These are phyloP conservation scores for Cheilosia impressa DNA, from an alignment of 2,888 invertebrate species.

Conservation along the genomic window DNA sequence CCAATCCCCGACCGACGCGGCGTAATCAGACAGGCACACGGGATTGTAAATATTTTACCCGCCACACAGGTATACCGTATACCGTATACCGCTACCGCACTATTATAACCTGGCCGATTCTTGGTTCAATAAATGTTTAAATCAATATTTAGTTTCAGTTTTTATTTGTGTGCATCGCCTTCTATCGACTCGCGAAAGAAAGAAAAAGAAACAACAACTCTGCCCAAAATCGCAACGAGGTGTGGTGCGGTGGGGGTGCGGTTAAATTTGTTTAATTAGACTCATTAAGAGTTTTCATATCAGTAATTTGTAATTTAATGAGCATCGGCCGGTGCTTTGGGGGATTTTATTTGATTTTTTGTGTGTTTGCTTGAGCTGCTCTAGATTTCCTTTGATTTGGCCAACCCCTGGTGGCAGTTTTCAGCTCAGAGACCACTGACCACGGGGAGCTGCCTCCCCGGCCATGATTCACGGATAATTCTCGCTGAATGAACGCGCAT, in stretches of 20 bases:
- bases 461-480: conserved; percentile 32
- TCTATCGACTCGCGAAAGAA: conserved; percentile 24
- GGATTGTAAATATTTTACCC: conserved; percentile 72
- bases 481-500: conserved; percentile 18
- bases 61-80: conserved; percentile 12
- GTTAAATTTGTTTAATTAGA: conserved; percentile 44
- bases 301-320: conserved; percentile 69
- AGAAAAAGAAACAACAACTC: conserved; percentile 9
- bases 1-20: conserved; percentile 32
- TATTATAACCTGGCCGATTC: conserved; percentile 7
- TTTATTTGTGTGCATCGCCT: conserved; percentile 42
- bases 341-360: conserved; percentile 62
- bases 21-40: conserved; percentile 65
- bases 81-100: conserved; percentile 5
- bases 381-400: conserved; percentile 67
- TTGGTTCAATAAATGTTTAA: conserved; percentile 69
- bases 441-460: conserved; percentile 2
- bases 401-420: conserved; percentile 59
- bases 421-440: neutral
- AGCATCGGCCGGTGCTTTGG: conserved; percentile 59
- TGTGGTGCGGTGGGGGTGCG: conserved; percentile 3
- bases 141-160: conserved; percentile 70
- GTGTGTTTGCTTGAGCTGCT: conserved; percentile 38
- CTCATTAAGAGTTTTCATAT: conserved; percentile 72
- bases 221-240: conserved; percentile 2